A percentile compares a stretch with the other conserved stretches of the same genome.
phyloP scores from a whole-genome alignment of 1,140 invertebrate genomes.

The Trichogramma pretiosum region DNA sequence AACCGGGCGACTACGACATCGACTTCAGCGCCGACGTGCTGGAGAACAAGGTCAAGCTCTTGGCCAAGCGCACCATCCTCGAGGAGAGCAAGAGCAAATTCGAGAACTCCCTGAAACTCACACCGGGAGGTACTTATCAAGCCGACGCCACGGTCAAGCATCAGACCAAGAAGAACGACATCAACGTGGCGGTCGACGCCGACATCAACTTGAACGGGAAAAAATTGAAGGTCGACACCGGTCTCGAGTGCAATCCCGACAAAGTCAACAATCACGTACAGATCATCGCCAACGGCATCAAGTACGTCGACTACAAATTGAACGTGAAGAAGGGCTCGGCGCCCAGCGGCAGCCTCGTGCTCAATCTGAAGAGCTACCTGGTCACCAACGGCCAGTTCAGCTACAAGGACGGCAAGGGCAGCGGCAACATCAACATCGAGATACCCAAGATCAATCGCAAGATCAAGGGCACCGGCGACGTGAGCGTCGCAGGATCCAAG shows the following conservation, averaged over 20 bases:
- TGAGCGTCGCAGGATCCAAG: constrained; percentile 48
- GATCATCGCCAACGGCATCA: constrained; percentile 41
- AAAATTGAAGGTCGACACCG: constrained; percentile 51
- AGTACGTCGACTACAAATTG: constrained; percentile 48
- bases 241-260: constrained; percentile 42
- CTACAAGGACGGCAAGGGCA: constrained; percentile 37
- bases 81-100: constrained; percentile 53
- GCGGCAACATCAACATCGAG: constrained; percentile 40
- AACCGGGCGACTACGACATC: constrained; percentile 50
- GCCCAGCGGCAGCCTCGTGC: constrained; percentile 32
- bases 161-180: constrained; percentile 45
- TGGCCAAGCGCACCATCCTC: constrained; percentile 48
- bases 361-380: constrained; percentile 39
- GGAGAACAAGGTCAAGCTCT: constrained; percentile 50
- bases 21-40: constrained; percentile 48
- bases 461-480: constrained; percentile 49
- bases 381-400: constrained; percentile 32
- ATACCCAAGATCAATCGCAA: constrained; percentile 47
- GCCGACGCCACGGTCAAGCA: constrained; percentile 50
- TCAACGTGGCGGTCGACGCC: constrained; percentile 48
- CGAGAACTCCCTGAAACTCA: constrained; percentile 50
- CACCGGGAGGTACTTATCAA: constrained; percentile 55
- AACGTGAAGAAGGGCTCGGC: constrained; percentile 33
- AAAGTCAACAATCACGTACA: constrained; percentile 47
- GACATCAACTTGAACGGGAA: constrained; percentile 43